Base-by-base conservation (phyloP, 1,140 invertebrate genomes). In the Neodiprion pinetum region DNA sequence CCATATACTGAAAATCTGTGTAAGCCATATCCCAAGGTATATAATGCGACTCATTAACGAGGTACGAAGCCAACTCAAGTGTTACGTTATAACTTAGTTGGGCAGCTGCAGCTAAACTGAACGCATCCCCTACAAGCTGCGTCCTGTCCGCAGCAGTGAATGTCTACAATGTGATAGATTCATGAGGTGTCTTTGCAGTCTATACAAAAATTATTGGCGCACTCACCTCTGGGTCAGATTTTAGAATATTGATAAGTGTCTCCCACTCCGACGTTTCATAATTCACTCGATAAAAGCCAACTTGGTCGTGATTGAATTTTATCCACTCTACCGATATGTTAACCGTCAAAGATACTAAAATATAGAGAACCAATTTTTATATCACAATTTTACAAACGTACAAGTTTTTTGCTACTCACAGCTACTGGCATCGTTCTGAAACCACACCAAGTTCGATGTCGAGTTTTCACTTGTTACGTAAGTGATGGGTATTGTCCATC, bases 231-330 rank as follows among this genome's bases (percentile, higher is more conserved):
- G 89, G 89, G 78, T 90, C 88, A 70, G 79, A 80, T 72, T 83
- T 81, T 1, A 96, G 83, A 28, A 92, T 84, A 1, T 90, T 81
- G 7, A 87, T 89, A 7, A 97, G 85, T 1, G 82, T 86, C 28
- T 90, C 78, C 96, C 96, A 97, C 78, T 92, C 90, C 0, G 88
- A 83, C 3, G 80, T n/a, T 1, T 91, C 84, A 81, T 98, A 98
- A 83, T 97, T 96, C 0, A 98, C 95, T 67, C 96, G 90, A 85
- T 97, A 98, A 83, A 94, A 98, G 1, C 96, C 96, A 12, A 94
- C 90, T 89, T 97, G 95, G 75, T 94, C 91, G 67, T 91, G 91
- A 83, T 98, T 98, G 61, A 98, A 91, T 89, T 98, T 98, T 1
- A 97, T 87, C 94, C 95, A 97, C 14, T 87, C 88, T 1, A 89